phyloP scores from a whole-genome alignment of 2,113 vertebrate genomes.

The Phylloscopus trochilus region DNA sequence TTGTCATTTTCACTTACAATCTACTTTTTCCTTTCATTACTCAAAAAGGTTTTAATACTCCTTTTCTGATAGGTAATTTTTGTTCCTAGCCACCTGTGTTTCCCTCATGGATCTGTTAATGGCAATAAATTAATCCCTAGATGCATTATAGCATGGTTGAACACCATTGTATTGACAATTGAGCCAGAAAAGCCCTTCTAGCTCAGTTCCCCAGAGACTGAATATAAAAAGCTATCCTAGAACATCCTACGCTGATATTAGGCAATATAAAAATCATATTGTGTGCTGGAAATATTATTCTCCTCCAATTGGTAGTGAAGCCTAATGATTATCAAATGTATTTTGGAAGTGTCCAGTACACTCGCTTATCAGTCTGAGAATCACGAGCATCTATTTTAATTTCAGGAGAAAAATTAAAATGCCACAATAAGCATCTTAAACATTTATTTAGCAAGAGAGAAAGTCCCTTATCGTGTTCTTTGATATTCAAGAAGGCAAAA shows the following conservation, averaged over 20 bases:
- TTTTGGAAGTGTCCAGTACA: background rate
- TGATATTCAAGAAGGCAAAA: background rate
- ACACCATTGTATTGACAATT: background rate
- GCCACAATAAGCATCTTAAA: background rate
- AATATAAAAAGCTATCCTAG: background rate
- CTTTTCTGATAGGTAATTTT: background rate
- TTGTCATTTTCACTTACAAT: background rate
- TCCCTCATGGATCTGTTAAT: constrained; percentile 18
- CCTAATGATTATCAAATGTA: background rate
- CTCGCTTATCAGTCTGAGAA: background rate
- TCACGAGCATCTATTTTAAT: background rate
- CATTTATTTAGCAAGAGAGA: background rate
- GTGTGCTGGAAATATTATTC: background rate
- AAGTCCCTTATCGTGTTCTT: background rate
- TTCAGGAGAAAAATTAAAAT: background rate
- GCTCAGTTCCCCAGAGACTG: background rate
- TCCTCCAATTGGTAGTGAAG: background rate
- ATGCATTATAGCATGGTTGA: background rate
- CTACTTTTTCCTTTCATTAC: background rate
- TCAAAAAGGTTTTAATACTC: background rate
- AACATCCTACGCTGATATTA: background rate
- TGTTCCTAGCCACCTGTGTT: background rate
- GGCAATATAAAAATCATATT: background rate
- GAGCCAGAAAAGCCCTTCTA: constrained; percentile 4
- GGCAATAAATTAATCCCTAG: constrained; percentile 45